A percentile compares a stretch with the other conserved stretches of the same genome.
These are phyloP conservation scores for Conus canariensis DNA, from an alignment of 2,888 invertebrate species.

Conservation along the genomic window DNA sequence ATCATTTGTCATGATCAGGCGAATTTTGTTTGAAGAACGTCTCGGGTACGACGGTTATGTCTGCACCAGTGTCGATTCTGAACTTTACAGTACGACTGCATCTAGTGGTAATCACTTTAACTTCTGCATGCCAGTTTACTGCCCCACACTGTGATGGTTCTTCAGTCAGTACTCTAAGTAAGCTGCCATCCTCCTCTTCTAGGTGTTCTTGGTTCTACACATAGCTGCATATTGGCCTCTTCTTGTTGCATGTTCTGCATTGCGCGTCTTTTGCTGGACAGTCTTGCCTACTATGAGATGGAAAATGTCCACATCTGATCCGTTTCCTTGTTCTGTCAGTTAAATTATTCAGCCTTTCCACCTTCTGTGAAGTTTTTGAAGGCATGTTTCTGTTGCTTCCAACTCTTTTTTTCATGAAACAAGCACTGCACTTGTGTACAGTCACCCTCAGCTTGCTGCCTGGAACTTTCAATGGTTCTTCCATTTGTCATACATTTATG, in stretches of 20 bases:
- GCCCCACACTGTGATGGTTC: background rate
- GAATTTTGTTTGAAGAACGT: background rate
- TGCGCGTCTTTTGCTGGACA: slow-evolving; percentile 25
- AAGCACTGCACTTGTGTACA: background rate
- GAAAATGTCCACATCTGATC: background rate
- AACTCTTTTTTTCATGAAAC: background rate
- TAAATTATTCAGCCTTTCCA: background rate
- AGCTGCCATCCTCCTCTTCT: background rate
- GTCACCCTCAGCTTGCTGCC: too few relatives aligned
- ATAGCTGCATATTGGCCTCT: slow-evolving; percentile 25
- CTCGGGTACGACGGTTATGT: background rate
- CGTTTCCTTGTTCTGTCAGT: background rate
- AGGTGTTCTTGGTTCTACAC: slow-evolving; percentile 21
- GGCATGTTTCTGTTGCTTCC: background rate
- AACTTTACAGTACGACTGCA: background rate
- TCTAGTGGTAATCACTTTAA: background rate
- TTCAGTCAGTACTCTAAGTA: background rate
- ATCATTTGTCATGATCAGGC: background rate
- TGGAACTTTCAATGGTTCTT: too few relatives aligned
- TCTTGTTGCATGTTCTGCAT: slow-evolving; percentile 40
- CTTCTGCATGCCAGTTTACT: background rate
- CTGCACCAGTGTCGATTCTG: slow-evolving; percentile 5
- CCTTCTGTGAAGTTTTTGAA: background rate
- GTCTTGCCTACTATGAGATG: background rate
- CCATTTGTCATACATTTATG: too few relatives aligned